Conservation (phyloP, 2,888 invertebrate genomes). For the Leptodirus hochenwartii region DNA sequence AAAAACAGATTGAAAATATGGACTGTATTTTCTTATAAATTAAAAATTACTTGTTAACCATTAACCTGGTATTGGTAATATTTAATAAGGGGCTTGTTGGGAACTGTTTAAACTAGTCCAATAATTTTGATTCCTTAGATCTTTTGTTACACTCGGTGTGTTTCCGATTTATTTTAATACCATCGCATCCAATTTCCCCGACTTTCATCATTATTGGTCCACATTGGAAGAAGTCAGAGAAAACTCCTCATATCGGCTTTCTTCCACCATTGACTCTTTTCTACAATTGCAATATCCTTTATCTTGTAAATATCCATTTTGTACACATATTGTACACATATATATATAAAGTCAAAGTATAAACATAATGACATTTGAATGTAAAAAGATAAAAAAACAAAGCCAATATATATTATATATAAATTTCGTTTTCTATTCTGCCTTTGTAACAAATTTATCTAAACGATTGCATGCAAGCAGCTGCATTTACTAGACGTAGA, state of each 20-base stretch:
- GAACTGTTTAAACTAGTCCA: background rate
- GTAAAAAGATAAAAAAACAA: too few species aligned
- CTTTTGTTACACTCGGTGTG: background rate
- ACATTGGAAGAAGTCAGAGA: conserved; percentile 4
- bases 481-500: too few species aligned
- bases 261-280: conserved; percentile 5
- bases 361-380: too few species aligned
- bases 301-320: background rate
- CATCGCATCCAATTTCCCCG: background rate
- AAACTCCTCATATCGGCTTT: conserved; percentile 4
- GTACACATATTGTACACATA: too few species aligned
- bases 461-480: too few species aligned
- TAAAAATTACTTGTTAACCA: background rate
- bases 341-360: too few species aligned
- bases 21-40: background rate
- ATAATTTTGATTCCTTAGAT: conserved; percentile 4
- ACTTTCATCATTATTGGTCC: background rate
- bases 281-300: background rate
- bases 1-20: too few species aligned
- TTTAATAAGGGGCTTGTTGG: too few species aligned
- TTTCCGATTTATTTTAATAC: background rate
- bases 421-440: too few species aligned
- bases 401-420: too few species aligned
- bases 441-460: too few species aligned
- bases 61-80: background rate